Evolutionary conservation across 2,797 vertebrate species (phyloP).

Genomic region (Bryconaethiops microstoma): DNA sequence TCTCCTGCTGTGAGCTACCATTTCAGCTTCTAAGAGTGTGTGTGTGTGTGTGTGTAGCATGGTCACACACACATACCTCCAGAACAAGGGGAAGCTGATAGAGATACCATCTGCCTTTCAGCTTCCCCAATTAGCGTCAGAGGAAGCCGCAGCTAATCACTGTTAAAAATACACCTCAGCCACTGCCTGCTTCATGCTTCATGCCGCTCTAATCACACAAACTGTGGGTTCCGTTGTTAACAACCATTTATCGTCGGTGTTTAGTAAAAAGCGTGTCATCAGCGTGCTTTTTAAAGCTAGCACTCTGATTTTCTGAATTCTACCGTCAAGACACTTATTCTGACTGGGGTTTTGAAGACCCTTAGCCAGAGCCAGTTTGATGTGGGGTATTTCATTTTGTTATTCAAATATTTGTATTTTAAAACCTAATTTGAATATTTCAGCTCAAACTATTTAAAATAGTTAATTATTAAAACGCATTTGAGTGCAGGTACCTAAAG

Average conservation of each 20-base stretch:
- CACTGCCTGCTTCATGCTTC: background rate
- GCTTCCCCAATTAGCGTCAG: constrained; percentile 63
- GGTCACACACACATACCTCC: constrained; percentile 44
- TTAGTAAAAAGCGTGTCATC: constrained; percentile 38
- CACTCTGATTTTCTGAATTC: background rate
- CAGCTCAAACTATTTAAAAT: no score
- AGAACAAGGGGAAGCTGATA: constrained; percentile 61
- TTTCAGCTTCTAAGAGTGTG: constrained; percentile 37
- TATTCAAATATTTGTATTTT: no score
- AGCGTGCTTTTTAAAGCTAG: constrained; percentile 12
- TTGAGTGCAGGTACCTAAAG: no score
- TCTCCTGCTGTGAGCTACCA: constrained; percentile 60
- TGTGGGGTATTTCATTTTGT: background rate
- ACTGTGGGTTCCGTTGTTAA: constrained; percentile 24
- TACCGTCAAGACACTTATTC: background rate
- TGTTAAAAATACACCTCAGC: constrained; percentile 48
- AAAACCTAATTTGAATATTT: no score
- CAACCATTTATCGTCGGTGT: constrained; percentile 25
- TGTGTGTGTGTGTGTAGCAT: constrained; percentile 19
- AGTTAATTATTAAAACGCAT: no score
- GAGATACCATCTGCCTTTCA: constrained; percentile 70
- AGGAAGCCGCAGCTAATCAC: constrained; percentile 57
- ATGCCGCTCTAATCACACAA: constrained; percentile 32
- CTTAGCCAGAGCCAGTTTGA: constrained; percentile 9
- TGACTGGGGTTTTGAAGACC: background rate